Conservation (phyloP, 2,113 vertebrate species). For the Crotalus viridis region DNA sequence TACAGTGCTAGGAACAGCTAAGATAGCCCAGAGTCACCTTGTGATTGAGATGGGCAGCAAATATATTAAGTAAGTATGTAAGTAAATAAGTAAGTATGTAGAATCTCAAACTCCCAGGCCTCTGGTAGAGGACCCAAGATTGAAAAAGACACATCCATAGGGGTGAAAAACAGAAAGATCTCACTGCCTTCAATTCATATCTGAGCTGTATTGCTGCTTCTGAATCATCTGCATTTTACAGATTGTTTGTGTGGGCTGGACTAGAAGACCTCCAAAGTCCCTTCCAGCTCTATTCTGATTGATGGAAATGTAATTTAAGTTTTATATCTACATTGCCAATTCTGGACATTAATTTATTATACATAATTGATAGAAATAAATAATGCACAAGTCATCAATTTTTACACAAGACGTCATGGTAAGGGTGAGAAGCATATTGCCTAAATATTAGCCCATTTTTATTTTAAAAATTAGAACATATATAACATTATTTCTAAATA, state of each 20-base stretch:
- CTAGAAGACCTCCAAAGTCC: too few species aligned
- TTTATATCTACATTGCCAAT: background rate
- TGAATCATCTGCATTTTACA: background rate
- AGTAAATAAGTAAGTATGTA: too few species aligned
- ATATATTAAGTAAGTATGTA: too few species aligned
- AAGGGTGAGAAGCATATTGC: background rate
- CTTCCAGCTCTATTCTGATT: too few species aligned
- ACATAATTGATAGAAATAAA: too few species aligned
- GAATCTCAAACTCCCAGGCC: too few species aligned
- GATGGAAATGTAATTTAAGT: too few species aligned
- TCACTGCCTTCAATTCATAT: background rate
- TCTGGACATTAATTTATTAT: background rate
- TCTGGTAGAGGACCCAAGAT: too few species aligned
- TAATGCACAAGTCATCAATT: background rate
- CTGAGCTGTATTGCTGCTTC: background rate
- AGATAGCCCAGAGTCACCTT: too few species aligned
- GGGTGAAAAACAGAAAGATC: background rate
- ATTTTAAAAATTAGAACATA: background rate
- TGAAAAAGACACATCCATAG: too few species aligned
- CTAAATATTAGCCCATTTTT: background rate
- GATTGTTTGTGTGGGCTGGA: background rate
- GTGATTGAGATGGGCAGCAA: too few species aligned
- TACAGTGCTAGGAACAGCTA: too few species aligned
- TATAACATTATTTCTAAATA: background rate
- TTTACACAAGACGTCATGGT: background rate